Conservation (phyloP, 1,140 invertebrate species). For the Trichomalopsis sarcophagae region DNA sequence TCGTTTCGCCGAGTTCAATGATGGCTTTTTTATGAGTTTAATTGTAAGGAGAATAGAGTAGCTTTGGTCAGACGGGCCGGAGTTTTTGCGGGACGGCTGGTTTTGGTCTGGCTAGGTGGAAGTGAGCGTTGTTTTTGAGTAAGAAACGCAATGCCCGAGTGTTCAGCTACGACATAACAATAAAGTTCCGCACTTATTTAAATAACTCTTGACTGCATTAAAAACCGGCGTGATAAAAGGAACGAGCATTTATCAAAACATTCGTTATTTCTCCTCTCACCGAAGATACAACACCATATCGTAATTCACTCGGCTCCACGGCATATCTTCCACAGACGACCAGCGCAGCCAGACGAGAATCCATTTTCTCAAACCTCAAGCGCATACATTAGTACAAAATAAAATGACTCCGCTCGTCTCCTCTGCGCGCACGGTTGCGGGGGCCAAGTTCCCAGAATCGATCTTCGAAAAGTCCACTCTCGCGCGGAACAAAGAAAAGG, state of each 20-base stretch:
- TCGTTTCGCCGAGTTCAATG: too few species aligned
- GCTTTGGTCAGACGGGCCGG: background rate
- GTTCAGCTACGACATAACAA: too few species aligned
- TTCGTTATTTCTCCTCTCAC: too few species aligned
- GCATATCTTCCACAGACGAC: too few species aligned
- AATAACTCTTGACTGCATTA: too few species aligned
- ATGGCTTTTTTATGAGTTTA: background rate
- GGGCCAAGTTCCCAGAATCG: slow-evolving; percentile 47
- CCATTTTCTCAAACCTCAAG: slow-evolving; percentile 52
- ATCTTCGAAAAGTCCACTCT: slow-evolving; percentile 14
- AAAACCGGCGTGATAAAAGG: too few species aligned
- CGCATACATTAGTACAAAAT: slow-evolving; percentile 41
- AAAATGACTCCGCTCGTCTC: background rate
- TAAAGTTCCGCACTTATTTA: too few species aligned
- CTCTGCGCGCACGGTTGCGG: background rate
- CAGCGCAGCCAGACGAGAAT: background rate
- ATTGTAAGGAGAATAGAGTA: background rate
- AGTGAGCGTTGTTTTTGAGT: too few species aligned
- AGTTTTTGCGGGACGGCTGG: too few species aligned
- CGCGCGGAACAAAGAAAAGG: slow-evolving; percentile 11
- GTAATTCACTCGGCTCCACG: background rate
- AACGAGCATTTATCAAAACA: too few species aligned
- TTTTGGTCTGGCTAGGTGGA: too few species aligned
- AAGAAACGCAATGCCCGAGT: too few species aligned
- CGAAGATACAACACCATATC: background rate